Evolutionary conservation across 1,140 invertebrate genomes (phyloP), one percentile per base, ranked within the genome.

Genomic region (Drosophila arizonae): DNA sequence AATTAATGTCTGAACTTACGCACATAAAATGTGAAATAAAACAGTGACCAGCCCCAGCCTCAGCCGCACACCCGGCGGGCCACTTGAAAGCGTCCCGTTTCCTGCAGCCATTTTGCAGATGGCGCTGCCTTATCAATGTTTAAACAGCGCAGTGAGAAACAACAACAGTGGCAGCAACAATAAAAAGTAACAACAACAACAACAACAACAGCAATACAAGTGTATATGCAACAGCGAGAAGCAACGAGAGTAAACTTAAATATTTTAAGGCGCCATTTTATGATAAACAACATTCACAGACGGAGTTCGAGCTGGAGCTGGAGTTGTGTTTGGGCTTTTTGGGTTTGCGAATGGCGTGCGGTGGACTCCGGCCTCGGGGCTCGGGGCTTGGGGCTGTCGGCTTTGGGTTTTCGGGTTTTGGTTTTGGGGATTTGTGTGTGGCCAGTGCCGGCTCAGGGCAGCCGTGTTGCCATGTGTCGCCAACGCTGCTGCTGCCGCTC

Each of bases 41-140:
- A 85, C 57, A 85, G 72, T 77, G 76, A 75, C 77, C 81, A 79
- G 57, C 36, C 36, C 21, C 21, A 24, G 21, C 21, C 21, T 3
- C 21, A 36, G 36, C 36, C 36, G 33, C 21, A 39, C 2, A 26
- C 28, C 63, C 33, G 17, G 9, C 9, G 45, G 41, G 41, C 51
- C 39, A 36, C 21, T 55, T 28, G 21, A 45, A 10, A 15, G 5
- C n/a, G 15, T 1, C 26, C 2, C 26, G 51, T 33, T 45, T 43
- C n/a, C 17, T 24, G 55, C 9, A n/a, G 62, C 55, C 68, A 51
- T 39, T 57, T 71, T 43, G 33, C 52, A 56, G 52, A 54, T 65
- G 54, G 17, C 45, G 51, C 43, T 43, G 50, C 64, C 80, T 84
- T 84, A 84, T 84, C 80, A 84, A 85, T 84, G 80, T 84, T 84